Evolutionary conservation across 2,888 invertebrate genomes (phyloP).

Genomic region (Crioceris asparagi): DNA sequence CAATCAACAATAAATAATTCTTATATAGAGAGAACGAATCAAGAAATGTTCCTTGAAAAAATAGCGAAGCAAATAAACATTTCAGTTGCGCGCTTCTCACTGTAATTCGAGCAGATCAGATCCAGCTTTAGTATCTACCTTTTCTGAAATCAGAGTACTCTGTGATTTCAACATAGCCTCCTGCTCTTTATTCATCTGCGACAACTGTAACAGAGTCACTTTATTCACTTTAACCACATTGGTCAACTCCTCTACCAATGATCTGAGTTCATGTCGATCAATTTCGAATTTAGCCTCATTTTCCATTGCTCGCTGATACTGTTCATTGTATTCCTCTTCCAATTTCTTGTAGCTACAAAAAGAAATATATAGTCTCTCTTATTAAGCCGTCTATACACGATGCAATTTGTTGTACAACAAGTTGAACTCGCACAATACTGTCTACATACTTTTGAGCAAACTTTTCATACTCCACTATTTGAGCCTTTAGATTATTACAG

Average conservation of each 20-base stretch:
- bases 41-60: too few relatives aligned
- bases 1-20: too few relatives aligned
- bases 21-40: too few relatives aligned
- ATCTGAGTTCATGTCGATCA: slow-evolving; percentile 20
- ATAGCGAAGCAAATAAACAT: too few relatives aligned
- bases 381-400: too few relatives aligned
- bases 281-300: slow-evolving; percentile 17
- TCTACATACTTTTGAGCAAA: slow-evolving; percentile 1
- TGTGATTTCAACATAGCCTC: slow-evolving; percentile 21
- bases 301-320: slow-evolving; percentile 10
- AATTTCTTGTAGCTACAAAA: slow-evolving; percentile 16
- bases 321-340: slow-evolving; percentile 19
- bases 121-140: slow-evolving; percentile 20
- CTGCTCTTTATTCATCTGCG: slow-evolving; percentile 23
- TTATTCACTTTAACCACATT: slow-evolving; percentile 23
- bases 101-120: too few relatives aligned
- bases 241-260: slow-evolving; percentile 23
- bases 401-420: too few relatives aligned
- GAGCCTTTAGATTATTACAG: slow-evolving; percentile 13
- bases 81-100: too few relatives aligned
- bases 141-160: slow-evolving; percentile 18
- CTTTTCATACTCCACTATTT: slow-evolving; percentile 15
- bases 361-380: too few relatives aligned
- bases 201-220: slow-evolving; percentile 20
- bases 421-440: too few relatives aligned